These are phyloP conservation scores for Anguilla obscura DNA, from an alignment of 2,797 vertebrate genomes.

Conservation along the genomic window DNA sequence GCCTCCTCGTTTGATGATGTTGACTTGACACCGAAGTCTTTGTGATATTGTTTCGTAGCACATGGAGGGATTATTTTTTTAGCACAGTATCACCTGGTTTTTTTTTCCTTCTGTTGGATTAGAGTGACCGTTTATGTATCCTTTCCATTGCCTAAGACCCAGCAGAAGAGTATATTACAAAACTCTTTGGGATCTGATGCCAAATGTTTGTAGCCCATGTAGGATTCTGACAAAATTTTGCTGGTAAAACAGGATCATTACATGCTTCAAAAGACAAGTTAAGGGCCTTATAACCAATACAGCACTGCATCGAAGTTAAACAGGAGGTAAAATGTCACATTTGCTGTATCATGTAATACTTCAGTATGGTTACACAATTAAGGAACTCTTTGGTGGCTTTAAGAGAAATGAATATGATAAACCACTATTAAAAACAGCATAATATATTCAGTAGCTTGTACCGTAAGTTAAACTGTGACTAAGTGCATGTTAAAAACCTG, in stretches of 20 bases:
- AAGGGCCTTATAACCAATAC: not conserved
- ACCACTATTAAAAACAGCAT: not conserved
- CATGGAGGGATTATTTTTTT: not conserved
- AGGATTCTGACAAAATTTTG: not conserved
- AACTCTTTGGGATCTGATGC: not conserved
- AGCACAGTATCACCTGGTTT: not conserved
- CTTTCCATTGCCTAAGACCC: not conserved
- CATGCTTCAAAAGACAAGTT: not conserved
- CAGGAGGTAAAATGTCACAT: not conserved
- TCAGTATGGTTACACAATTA: constrained; percentile 74
- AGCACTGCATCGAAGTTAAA: not conserved
- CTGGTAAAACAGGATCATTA: not conserved
- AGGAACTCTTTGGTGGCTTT: constrained; percentile 74
- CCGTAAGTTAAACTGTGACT: not conserved
- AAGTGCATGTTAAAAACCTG: not conserved
- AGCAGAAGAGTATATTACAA: no score
- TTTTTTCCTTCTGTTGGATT: not conserved
- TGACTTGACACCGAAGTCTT: not conserved
- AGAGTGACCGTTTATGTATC: not conserved
- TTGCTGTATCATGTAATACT: no score
- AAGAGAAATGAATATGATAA: constrained; percentile 65
- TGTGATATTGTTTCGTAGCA: not conserved
- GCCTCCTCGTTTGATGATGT: not conserved
- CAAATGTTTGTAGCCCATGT: not conserved
- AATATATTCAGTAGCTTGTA: constrained; percentile 26